phyloP scores from a whole-genome alignment of 2,888 invertebrate genomes.

The Drosophila eohydei region DNA sequence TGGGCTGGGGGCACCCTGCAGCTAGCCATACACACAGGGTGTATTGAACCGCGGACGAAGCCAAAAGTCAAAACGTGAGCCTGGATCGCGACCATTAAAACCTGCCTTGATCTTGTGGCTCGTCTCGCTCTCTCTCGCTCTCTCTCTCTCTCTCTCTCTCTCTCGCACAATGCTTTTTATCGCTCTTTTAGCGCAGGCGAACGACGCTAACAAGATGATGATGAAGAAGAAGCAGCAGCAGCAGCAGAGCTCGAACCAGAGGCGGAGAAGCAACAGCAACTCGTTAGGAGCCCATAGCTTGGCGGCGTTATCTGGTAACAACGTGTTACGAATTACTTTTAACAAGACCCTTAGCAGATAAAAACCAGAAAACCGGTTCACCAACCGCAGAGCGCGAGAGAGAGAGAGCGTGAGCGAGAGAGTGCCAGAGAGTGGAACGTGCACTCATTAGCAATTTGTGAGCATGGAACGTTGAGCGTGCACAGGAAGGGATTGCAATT shows the following conservation, averaged over 20 bases:
- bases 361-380: conserved; percentile 73
- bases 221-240: conserved; percentile 27
- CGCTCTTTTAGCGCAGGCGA: conserved; percentile 74
- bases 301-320: conserved; percentile 83
- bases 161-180: conserved; percentile 53
- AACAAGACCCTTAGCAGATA: conserved; percentile 84
- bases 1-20: conserved; percentile 71
- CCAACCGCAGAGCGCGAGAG: conserved; percentile 13
- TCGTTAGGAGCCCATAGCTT: conserved; percentile 64
- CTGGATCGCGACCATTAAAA: conserved; percentile 57
- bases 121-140: neutral
- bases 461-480: conserved; percentile 31
- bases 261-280: conserved; percentile 37
- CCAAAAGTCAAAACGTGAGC: conserved; percentile 81
- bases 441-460: conserved; percentile 65
- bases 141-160: conserved; percentile 9
- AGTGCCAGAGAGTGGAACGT: conserved; percentile 51
- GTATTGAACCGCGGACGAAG: conserved; percentile 72
- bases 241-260: conserved; percentile 16
- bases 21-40: conserved; percentile 65
- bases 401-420: conserved; percentile 13
- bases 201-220: conserved; percentile 71
- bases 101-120: conserved; percentile 52
- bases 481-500: conserved; percentile 73
- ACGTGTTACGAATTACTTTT: conserved; percentile 85